phyloP scores from a whole-genome alignment of 2,113 vertebrate genomes.

The Petaurus breviceps region DNA sequence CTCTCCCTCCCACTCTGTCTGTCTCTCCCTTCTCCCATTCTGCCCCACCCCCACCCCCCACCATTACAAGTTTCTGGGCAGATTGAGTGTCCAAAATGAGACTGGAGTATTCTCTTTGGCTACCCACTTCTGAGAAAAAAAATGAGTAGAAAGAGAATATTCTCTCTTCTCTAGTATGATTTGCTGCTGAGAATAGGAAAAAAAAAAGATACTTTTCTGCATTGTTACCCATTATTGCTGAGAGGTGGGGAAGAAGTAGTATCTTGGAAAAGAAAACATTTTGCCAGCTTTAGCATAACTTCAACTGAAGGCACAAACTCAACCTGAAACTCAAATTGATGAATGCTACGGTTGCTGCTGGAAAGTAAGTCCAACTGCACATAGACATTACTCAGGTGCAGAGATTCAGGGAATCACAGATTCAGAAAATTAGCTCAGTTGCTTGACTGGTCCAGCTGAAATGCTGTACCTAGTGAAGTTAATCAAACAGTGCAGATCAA shows the following conservation, averaged over 20 bases:
- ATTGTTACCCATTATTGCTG: background rate
- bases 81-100: background rate
- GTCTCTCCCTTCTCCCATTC: too few species aligned
- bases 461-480: background rate
- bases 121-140: background rate
- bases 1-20: too few species aligned
- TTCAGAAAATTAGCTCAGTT: background rate
- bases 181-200: background rate
- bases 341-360: background rate
- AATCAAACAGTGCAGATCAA: background rate
- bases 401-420: background rate
- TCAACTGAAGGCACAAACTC: background rate
- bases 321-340: background rate
- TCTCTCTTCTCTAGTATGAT: background rate
- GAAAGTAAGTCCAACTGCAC: background rate
- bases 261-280: background rate
- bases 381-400: background rate
- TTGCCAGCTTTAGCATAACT: background rate
- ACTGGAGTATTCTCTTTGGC: background rate
- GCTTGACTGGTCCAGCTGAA: background rate
- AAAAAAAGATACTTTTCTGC: background rate
- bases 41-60: too few species aligned
- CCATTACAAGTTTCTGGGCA: background rate
- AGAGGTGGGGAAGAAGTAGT: background rate
- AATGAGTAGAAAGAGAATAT: background rate